Evolutionary conservation across 2,888 invertebrate genomes (phyloP), one percentile per base, ranked within the genome.

Genomic region (Diaperis boleti): DNA sequence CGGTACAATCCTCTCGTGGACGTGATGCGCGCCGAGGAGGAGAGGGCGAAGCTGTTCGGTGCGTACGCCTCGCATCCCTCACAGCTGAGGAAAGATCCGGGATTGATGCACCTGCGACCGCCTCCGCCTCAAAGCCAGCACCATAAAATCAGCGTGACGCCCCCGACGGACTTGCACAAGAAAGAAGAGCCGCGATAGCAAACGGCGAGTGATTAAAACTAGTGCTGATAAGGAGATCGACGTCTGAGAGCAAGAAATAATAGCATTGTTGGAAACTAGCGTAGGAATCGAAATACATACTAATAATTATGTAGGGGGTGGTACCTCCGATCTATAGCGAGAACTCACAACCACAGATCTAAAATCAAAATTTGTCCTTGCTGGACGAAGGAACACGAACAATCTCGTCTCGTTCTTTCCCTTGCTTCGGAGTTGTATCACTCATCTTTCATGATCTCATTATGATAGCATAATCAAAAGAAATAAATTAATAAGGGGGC

Each of bases 1-100:
- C 87, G 92, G 56, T 92, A 91, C 79, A 92, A 91, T 78, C 92
- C 92, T 13, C 83, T 93, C 22, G 88, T 93, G 83, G 92, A 92
- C 72, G 91, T 91, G 13, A 87, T 90, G 76, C 85, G 91, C 56
- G 90, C 88, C 41, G 92, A 92, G 76, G 92, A 92, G 73, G 92
- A 92, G 73, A 90, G 92, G 79, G 90, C 89, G 35, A 92, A 92
- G 81, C 87, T 92, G 76, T 87, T 89, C 76, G 88, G 86, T 70
- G 88, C 90, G 66, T 92, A 91, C 81, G 71, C 69, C n/a, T 59
- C 69, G 5, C 66, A 52, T 33, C 60, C 72, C 42, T 77, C 79
- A 76, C 83, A 86, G 72, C 80, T 83, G 64, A 77, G 85, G 13
- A 85, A 85, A 74, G 86, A 86, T 67, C 84, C 85, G 1, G 80